Evolutionary conservation across 2,797 vertebrate genomes (phyloP).

Genomic region (Chaetophractus vellerosus): DNA sequence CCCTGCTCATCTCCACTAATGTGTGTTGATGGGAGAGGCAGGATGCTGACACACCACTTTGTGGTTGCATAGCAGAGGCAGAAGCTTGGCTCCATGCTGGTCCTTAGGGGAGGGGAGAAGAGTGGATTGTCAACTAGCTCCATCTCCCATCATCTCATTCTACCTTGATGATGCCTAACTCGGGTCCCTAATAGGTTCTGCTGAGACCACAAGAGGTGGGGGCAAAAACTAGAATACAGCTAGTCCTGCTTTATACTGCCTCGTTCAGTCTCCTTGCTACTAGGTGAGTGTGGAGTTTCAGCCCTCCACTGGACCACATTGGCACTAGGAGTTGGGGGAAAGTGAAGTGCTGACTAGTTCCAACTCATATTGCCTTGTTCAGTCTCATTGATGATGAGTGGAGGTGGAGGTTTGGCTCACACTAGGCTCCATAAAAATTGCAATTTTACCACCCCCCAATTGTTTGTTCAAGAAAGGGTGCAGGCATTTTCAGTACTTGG

Average conservation of each 20-base stretch:
- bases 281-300: no score
- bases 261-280: not conserved
- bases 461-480: not conserved
- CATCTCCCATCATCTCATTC: not conserved
- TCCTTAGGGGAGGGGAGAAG: not conserved
- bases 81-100: not conserved
- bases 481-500: no score
- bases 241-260: not conserved
- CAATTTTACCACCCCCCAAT: no score
- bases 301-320: not conserved
- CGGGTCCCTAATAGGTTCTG: no score
- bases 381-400: no score
- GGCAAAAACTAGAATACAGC: not conserved
- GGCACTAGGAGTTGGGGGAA: not conserved
- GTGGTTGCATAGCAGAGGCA: not conserved
- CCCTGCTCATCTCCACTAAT: not conserved
- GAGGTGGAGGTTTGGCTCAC: no score
- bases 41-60: not conserved
- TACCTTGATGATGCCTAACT: not conserved
- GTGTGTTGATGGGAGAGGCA: not conserved
- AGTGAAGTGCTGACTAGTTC: not conserved
- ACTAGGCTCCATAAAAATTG: not conserved
- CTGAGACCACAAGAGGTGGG: not conserved
- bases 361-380: not conserved
- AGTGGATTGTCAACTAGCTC: not conserved